phyloP scores from a whole-genome alignment of 1,140 invertebrate species.

The Maconellicoccus hirsutus region DNA sequence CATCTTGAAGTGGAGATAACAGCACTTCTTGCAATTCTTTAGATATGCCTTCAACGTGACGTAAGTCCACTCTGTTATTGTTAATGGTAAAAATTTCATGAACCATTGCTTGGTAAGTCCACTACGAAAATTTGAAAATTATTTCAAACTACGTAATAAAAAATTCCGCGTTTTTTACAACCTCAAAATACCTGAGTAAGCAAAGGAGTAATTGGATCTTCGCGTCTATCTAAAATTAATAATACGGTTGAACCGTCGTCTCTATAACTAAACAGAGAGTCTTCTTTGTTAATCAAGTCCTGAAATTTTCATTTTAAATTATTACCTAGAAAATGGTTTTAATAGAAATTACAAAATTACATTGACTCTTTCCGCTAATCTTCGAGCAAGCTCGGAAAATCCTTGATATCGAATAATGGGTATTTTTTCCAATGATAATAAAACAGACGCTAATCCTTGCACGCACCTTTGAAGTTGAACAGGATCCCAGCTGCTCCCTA shows the following conservation, averaged over 20 bases:
- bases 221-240: slow-evolving; percentile 77
- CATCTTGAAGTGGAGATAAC: slow-evolving; percentile 88
- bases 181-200: slow-evolving; percentile 91
- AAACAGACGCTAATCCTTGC: slow-evolving; percentile 71
- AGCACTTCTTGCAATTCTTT: slow-evolving; percentile 90
- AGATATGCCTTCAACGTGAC: slow-evolving; percentile 62
- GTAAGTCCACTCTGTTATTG: slow-evolving; percentile 89
- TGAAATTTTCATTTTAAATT: slow-evolving; percentile 30
- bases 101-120: slow-evolving; percentile 99
- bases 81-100: slow-evolving; percentile 90
- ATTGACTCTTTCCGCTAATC: slow-evolving; percentile 71
- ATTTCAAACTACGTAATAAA: neutral
- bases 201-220: slow-evolving; percentile 91
- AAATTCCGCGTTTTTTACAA: slow-evolving; percentile 11
- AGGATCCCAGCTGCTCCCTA: slow-evolving; percentile 63
- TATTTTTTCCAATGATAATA: slow-evolving; percentile 84
- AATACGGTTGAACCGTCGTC: slow-evolving; percentile 61
- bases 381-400: slow-evolving; percentile 71
- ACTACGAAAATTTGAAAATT: slow-evolving; percentile 42
- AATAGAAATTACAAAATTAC: slow-evolving; percentile 28
- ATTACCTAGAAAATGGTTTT: no score
- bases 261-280: slow-evolving; percentile 71
- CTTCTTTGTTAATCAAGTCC: slow-evolving; percentile 77
- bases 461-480: slow-evolving; percentile 59
- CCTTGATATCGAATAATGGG: slow-evolving; percentile 85